These are phyloP conservation scores for Acanthochromis polyacanthus DNA, from an alignment of 2,113 vertebrate genomes.

Conservation along the genomic window DNA sequence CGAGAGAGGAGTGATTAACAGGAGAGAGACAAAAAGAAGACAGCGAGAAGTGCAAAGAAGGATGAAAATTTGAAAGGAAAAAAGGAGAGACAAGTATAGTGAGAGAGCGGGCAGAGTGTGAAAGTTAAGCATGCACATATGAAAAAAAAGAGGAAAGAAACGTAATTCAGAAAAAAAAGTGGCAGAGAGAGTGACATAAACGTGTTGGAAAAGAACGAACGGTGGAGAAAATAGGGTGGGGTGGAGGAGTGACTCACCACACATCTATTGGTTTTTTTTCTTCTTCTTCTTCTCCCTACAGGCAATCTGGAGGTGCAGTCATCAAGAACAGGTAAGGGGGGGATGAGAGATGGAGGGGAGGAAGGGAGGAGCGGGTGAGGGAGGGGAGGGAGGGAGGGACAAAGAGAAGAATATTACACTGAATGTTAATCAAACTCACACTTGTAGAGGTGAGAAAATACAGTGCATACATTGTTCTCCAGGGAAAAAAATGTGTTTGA, in stretches of 20 bases:
- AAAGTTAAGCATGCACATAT: slow-evolving; percentile 45
- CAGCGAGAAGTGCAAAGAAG: slow-evolving; percentile 29
- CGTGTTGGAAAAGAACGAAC: slow-evolving; percentile 35
- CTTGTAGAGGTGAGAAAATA: slow-evolving; percentile 65
- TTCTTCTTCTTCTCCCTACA: slow-evolving; percentile 61
- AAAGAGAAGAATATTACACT: slow-evolving; percentile 62
- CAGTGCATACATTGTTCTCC: slow-evolving; percentile 33
- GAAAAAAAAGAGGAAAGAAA: not conserved
- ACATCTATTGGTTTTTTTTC: slow-evolving; percentile 53
- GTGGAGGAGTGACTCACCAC: slow-evolving; percentile 75
- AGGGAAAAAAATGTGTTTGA: slow-evolving; percentile 18
- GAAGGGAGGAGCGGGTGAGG: not conserved
- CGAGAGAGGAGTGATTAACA: slow-evolving; percentile 73
- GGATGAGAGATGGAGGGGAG: slow-evolving; percentile 10
- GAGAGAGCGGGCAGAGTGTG: slow-evolving; percentile 36
- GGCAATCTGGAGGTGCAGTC: slow-evolving; percentile 84
- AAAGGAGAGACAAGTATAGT: not conserved
- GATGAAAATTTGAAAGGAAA: slow-evolving; percentile 6
- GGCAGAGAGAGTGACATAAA: slow-evolving; percentile 20
- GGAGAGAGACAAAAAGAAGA: slow-evolving; percentile 50
- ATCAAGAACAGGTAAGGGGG: slow-evolving; percentile 81
- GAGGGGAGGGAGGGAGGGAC: slow-evolving; percentile 12
- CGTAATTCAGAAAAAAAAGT: slow-evolving; percentile 4
- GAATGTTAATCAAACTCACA: slow-evolving; percentile 77
- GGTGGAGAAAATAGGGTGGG: slow-evolving; percentile 41